Conservation (phyloP, 2,888 invertebrate species). For the Elmis aenea region DNA sequence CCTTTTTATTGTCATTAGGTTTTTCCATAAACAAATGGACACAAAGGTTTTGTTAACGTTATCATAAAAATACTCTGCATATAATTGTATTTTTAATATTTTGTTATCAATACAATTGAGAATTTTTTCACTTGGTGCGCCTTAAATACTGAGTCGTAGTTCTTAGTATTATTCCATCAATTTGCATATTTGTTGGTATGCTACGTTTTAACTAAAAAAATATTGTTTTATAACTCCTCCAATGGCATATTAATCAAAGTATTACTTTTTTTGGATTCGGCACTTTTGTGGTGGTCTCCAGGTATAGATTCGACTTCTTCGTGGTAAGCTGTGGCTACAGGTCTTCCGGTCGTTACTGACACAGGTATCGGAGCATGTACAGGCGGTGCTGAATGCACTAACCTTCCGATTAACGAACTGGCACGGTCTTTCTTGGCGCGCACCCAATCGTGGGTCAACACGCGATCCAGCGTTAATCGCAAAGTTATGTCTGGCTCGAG, state of each 20-base stretch:
- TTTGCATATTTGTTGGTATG: too few species aligned
- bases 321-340: slow-evolving; percentile 11
- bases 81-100: too few species aligned
- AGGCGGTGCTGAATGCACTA: slow-evolving; percentile 53
- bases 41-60: too few species aligned
- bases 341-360: slow-evolving; percentile 6
- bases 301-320: slow-evolving; percentile 35
- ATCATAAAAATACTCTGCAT: too few species aligned
- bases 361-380: slow-evolving; percentile 9
- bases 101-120: too few species aligned
- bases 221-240: slow-evolving; percentile 23
- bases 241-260: slow-evolving; percentile 40
- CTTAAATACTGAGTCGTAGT: too few species aligned
- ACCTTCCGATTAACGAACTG: slow-evolving; percentile 54
- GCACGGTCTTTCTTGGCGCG: slow-evolving; percentile 58
- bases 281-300: slow-evolving; percentile 45
- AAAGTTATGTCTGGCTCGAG: slow-evolving; percentile 80
- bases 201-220: too few species aligned
- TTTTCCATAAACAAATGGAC: too few species aligned
- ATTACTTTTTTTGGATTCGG: slow-evolving; percentile 44
- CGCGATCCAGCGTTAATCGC: slow-evolving; percentile 68
- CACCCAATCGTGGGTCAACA: slow-evolving; percentile 73
- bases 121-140: too few species aligned
- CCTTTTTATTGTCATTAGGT: too few species aligned
- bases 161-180: too few species aligned